Evolutionary conservation across 2,888 invertebrate genomes (phyloP).

Genomic region (Apotomis capreana): DNA sequence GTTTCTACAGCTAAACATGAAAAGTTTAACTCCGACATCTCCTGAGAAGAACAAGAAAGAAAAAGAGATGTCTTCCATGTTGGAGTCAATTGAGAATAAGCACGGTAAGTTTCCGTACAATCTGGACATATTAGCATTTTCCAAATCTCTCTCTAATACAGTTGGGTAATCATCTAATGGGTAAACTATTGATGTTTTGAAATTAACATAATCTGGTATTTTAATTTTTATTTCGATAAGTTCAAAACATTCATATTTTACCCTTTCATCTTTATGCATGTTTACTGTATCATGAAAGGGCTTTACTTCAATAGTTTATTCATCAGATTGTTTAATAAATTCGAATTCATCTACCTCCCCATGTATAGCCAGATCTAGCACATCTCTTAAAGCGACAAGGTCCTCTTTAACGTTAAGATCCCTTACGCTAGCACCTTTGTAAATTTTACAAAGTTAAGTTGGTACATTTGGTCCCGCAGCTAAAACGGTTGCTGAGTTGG

Average conservation of each 20-base stretch:
- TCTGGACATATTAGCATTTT: constrained; percentile 14
- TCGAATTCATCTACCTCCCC: constrained; percentile 19
- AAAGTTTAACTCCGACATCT: constrained; percentile 83
- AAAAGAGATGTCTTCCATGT: constrained; percentile 88
- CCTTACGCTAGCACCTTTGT: constrained; percentile 19
- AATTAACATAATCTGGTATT: constrained; percentile 46
- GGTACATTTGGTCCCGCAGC: constrained; percentile 85
- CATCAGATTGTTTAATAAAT: constrained; percentile 83
- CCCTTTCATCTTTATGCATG: constrained; percentile 82
- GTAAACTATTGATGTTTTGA: constrained; percentile 84
- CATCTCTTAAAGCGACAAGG: constrained; percentile 19
- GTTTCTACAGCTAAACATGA: constrained; percentile 82
- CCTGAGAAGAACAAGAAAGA: constrained; percentile 86
- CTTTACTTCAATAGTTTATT: constrained; percentile 86
- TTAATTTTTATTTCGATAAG: constrained; percentile 47
- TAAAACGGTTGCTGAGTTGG: constrained; percentile 94
- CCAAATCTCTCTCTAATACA: constrained; percentile 24
- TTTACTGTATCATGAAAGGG: constrained; percentile 73
- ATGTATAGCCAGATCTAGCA: constrained; percentile 20
- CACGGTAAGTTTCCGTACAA: constrained; percentile 86
- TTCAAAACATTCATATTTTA: constrained; percentile 83
- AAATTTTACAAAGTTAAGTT: constrained; percentile 67
- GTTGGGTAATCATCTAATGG: constrained; percentile 61
- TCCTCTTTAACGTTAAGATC: constrained; percentile 13
- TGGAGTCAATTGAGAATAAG: constrained; percentile 91